Evolutionary conservation across 2,797 vertebrate genomes (phyloP), one percentile per base, ranked within the genome.

Genomic region (Leucoraja ocellata): DNA sequence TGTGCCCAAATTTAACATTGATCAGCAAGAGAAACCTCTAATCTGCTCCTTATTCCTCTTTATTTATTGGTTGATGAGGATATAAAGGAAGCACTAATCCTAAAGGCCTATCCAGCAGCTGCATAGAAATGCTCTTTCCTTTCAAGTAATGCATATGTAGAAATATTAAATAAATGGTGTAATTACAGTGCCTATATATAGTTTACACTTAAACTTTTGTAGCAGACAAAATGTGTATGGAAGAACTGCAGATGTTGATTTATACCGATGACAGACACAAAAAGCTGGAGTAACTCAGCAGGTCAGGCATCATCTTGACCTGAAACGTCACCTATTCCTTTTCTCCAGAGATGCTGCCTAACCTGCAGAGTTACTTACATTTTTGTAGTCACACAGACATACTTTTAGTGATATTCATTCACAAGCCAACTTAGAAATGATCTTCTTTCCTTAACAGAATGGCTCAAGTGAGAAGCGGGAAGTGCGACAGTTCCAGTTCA

Each of bases 401-500:
- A 28, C 9, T 14, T 77, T 58, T 23, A 16, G 71, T 77, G 7
- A 61, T 13, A 8, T 46, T 93, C 21, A 71, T 54, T 84, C 36
- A 93, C 46, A 36, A 13, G 25, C 7, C 77, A 83, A n/a, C 23
- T 78, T 65, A 68, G 23, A 77, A 80, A 39, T 79, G 16, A 16
- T 79, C 93, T 23, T 94, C 93, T 93, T 93, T 94, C 32, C 94
- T 86, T 16, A 3, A 94, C 96, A 99, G 99, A 99, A 97, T 0
- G 98, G 98, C 93, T 99, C 98, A 73, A 98, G 97, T 93, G 98
- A 99, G 96, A 99, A 98, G 95, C 96, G 98, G 94, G 98, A 99
- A 94, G 97, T 99, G 1, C 97, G 98, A 23, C 99, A 99, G 96
- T 99, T 99, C 96, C 99, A 99, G 96, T 99, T 99, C 94, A 97